Evolutionary conservation across 2,113 vertebrate species (phyloP).

Genomic region (Calcarius ornatus): DNA sequence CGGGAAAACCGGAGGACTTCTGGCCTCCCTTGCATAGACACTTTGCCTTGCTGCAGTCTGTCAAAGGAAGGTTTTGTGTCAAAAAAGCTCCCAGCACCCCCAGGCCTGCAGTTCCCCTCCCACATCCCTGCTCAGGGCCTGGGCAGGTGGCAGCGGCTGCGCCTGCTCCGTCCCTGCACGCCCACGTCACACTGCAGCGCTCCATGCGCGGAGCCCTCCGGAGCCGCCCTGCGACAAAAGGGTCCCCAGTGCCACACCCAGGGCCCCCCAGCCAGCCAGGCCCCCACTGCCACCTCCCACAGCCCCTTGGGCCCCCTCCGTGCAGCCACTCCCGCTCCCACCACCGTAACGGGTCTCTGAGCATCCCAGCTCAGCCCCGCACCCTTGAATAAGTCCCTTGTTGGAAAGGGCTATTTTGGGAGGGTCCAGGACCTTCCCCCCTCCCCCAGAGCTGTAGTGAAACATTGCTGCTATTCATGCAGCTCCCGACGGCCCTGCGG

Average conservation of each 20-base stretch:
- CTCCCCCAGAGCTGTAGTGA: neutral
- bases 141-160: slow-evolving; percentile 19
- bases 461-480: slow-evolving; percentile 64
- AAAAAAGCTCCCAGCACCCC: neutral
- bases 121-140: neutral
- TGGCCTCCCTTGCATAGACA: fast-evolving
- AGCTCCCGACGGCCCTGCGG: neutral
- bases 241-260: neutral
- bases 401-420: slow-evolving; percentile 17
- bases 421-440: neutral
- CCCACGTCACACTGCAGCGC: neutral
- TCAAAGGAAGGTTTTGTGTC: neutral
- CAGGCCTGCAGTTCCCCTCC: neutral
- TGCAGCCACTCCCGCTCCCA: neutral
- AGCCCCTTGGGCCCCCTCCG: fast-evolving
- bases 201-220: neutral
- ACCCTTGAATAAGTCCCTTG: slow-evolving; percentile 58
- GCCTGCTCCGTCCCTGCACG: neutral
- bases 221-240: neutral
- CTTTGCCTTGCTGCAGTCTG: neutral
- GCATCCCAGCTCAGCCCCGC: neutral
- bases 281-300: neutral
- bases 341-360: neutral
- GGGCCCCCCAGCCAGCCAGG: neutral
- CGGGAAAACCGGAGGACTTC: neutral